A percentile compares a stretch with the other conserved stretches of the same genome.
These are phyloP conservation scores for Litocranius walleri DNA, from an alignment of 2,113 vertebrate species.

Conservation along the genomic window DNA sequence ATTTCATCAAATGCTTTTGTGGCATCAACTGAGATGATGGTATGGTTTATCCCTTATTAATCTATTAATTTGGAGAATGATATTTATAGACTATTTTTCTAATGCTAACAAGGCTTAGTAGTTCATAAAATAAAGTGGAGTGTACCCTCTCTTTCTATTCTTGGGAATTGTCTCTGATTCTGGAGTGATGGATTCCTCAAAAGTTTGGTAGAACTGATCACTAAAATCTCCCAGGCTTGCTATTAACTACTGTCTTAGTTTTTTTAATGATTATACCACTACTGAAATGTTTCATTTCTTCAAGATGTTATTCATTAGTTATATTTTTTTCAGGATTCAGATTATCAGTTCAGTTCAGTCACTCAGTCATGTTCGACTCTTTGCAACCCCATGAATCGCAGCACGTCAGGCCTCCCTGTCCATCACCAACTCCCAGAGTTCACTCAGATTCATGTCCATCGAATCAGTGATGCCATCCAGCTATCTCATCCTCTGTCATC, in stretches of 20 bases:
- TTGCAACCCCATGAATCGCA: too few species aligned
- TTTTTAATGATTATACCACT: not conserved
- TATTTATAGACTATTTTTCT: not conserved
- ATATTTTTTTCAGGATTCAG: not conserved
- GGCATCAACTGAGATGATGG: not conserved
- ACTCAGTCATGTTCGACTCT: accelerated
- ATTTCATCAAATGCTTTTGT: not conserved
- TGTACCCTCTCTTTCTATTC: not conserved
- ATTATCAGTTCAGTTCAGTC: not conserved
- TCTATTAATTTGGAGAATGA: not conserved
- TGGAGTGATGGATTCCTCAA: not conserved
- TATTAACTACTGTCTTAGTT: not conserved
- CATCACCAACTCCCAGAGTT: too few species aligned
- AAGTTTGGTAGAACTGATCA: not conserved
- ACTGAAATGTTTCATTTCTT: not conserved
- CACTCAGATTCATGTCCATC: accelerated
- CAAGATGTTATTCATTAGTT: not conserved
- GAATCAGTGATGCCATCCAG: too few species aligned
- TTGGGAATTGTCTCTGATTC: not conserved
- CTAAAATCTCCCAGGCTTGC: not conserved
- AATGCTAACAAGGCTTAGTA: not conserved
- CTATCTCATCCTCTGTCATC: too few species aligned
- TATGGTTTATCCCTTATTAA: not conserved
- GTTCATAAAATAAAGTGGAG: not conserved
- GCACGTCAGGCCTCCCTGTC: too few species aligned